Conservation (phyloP, 2,113 vertebrate genomes). For the Sinocyclocheilus grahami region DNA sequence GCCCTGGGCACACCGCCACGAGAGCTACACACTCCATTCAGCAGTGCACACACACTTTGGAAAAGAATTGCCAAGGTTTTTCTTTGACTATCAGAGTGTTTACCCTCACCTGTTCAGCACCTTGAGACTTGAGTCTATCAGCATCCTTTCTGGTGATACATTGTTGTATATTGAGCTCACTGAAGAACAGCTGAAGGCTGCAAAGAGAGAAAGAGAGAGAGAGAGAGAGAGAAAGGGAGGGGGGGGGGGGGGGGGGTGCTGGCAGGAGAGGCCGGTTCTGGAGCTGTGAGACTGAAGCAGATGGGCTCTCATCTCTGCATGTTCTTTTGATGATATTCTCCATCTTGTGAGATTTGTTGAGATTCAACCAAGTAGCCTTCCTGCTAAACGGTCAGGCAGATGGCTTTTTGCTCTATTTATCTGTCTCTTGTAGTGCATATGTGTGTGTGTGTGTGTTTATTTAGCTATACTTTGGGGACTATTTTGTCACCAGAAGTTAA, state of each 20-base stretch:
- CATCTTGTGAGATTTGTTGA: conserved; percentile 39
- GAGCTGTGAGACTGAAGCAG: conserved; percentile 32
- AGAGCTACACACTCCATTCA: not conserved
- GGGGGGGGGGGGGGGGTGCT: not conserved
- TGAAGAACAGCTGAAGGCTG: conserved; percentile 12
- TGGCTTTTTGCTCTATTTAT: conserved; percentile 28
- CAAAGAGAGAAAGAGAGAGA: not conserved
- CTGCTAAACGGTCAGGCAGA: conserved; percentile 31
- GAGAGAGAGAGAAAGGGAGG: not conserved
- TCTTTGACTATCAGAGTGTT: not conserved
- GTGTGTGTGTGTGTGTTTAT: not conserved
- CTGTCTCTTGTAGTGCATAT: not conserved
- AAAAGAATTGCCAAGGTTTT: not conserved
- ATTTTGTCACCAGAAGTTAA: not conserved
- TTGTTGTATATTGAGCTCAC: not conserved
- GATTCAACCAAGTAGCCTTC: conserved; percentile 23
- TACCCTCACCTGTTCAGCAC: not conserved
- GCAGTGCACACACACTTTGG: not conserved
- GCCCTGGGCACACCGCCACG: not conserved
- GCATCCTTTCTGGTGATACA: not conserved
- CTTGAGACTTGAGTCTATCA: conserved; percentile 8
- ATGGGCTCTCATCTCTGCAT: conserved; percentile 38
- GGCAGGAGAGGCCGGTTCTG: conserved; percentile 6
- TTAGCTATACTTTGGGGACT: not conserved
- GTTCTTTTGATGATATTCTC: conserved; percentile 40